Evolutionary conservation across 2,113 vertebrate genomes (phyloP).

Genomic region (Aptenodytes patagonicus): DNA sequence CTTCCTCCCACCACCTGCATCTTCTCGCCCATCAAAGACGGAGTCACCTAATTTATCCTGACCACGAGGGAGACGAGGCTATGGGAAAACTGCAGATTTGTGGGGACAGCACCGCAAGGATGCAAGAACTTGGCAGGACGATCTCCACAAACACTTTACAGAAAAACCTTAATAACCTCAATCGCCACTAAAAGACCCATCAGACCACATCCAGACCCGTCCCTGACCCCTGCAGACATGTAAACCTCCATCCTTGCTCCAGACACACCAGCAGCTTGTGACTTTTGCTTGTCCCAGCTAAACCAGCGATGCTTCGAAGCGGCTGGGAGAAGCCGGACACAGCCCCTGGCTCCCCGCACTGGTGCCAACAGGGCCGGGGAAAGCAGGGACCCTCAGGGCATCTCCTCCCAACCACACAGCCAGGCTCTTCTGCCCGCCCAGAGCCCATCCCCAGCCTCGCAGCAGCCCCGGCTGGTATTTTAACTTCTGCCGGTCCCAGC

Average conservation of each 20-base stretch:
- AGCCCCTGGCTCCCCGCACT: rapidly evolving
- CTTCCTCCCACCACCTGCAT: background rate
- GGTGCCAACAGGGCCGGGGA: too few relatives aligned
- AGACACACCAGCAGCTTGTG: background rate
- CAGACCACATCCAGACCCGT: background rate
- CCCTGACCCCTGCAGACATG: background rate
- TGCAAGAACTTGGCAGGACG: background rate
- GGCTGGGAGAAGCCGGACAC: rapidly evolving
- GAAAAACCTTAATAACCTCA: background rate
- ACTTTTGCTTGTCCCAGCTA: background rate
- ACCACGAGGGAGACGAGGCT: background rate
- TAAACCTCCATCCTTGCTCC: background rate
- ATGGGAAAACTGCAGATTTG: background rate
- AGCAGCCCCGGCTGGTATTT: background rate
- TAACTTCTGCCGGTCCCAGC: background rate
- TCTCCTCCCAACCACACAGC: background rate
- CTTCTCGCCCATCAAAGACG: background rate
- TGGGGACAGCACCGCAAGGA: background rate
- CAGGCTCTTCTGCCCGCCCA: background rate
- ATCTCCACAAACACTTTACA: background rate
- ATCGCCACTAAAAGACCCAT: background rate
- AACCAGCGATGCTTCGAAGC: background rate
- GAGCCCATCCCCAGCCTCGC: background rate
- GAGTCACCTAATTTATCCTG: background rate
- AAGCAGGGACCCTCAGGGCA: background rate